Percentiles rank a stretch among this genome's conserved stretches.
These are phyloP conservation scores for Grammomys surdaster DNA, from an alignment of 2,113 vertebrate genomes.

Conservation along the genomic window DNA sequence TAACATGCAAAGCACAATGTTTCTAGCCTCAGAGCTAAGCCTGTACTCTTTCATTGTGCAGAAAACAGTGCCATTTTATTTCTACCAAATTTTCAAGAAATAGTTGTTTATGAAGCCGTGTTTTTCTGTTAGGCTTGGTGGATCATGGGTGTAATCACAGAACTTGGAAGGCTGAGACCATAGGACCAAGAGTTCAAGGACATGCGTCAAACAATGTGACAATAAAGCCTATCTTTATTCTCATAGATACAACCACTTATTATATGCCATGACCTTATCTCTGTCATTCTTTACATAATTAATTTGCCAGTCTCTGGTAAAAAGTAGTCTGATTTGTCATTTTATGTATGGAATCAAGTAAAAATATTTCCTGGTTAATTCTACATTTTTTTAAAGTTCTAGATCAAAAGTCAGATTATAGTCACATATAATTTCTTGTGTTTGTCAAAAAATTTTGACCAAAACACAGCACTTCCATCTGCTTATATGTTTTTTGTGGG, in stretches of 20 bases:
- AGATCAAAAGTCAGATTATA: not conserved
- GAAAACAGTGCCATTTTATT: not conserved
- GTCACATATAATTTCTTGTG: not conserved
- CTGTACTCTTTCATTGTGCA: not conserved
- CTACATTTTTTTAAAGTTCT: not conserved
- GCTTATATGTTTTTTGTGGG: not conserved
- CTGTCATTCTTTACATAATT: not conserved
- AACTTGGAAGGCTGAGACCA: not conserved
- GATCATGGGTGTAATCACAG: not conserved
- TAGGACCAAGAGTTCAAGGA: not conserved
- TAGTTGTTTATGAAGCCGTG: not conserved
- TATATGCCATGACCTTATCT: not conserved
- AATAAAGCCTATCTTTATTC: not conserved
- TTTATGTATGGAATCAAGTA: not conserved
- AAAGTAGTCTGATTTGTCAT: not conserved
- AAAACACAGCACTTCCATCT: not conserved
- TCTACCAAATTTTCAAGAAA: constrained; percentile 16
- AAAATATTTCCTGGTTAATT: constrained; percentile 12
- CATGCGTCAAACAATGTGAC: not conserved
- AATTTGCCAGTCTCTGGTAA: not conserved
- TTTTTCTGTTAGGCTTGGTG: not conserved
- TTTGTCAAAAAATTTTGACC: constrained; percentile 45
- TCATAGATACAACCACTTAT: not conserved
- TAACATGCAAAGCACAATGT: not conserved
- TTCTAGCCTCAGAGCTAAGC: not conserved